Evolutionary conservation across 2,113 vertebrate species (phyloP).

Genomic region (Hypanus sabinus): DNA sequence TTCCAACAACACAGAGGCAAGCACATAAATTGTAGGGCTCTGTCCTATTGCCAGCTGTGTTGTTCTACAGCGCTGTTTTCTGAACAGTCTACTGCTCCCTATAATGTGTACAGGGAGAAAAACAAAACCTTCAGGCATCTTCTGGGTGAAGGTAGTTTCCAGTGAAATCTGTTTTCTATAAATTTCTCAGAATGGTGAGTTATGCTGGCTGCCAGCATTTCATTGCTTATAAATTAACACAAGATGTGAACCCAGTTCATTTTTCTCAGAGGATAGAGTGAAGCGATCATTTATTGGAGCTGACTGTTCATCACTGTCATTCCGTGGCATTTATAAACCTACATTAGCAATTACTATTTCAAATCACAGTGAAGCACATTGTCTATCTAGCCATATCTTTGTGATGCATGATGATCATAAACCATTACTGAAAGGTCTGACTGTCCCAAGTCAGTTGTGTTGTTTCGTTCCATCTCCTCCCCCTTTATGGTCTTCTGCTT

Average conservation of each 20-base stretch:
- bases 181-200: not conserved
- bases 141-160: not conserved
- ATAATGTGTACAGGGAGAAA: not conserved
- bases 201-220: not conserved
- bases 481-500: no score
- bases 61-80: not conserved
- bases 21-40: slow-evolving; percentile 34
- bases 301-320: not conserved
- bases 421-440: not conserved
- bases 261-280: not conserved
- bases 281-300: not conserved
- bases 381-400: not conserved
- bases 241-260: not conserved
- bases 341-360: not conserved
- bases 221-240: not conserved
- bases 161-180: not conserved
- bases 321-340: not conserved
- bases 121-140: not conserved
- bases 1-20: not conserved
- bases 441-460: not conserved
- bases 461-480: no score
- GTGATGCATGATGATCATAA: not conserved
- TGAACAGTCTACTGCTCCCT: not conserved
- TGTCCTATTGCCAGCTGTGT: slow-evolving; percentile 26
- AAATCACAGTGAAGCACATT: not conserved